Conservation (phyloP, 2,113 vertebrate genomes). For the Merops nubicus region DNA sequence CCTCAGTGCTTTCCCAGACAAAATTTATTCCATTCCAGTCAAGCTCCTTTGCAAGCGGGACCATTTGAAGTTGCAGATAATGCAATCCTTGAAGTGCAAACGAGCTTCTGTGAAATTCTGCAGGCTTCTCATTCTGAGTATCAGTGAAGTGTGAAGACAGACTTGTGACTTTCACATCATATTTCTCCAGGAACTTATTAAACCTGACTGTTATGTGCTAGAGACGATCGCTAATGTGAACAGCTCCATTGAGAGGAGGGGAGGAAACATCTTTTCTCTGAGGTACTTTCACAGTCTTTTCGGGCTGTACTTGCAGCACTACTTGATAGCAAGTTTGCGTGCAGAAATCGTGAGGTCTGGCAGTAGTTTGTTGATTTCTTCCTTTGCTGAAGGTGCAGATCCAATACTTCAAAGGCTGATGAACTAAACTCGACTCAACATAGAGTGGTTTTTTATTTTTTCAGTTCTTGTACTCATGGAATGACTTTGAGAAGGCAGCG, state of each 20-base stretch:
- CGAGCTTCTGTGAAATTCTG: not conserved
- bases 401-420: not conserved
- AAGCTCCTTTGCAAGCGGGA: not conserved
- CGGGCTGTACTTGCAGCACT: not conserved
- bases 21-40: not conserved
- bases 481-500: not conserved
- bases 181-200: not conserved
- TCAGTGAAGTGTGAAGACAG: not conserved
- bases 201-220: not conserved
- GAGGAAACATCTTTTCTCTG: not conserved
- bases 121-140: not conserved
- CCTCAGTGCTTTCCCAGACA: not conserved
- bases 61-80: not conserved
- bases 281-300: not conserved
- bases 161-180: not conserved
- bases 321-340: not conserved
- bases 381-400: not conserved
- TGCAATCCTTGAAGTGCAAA: not conserved
- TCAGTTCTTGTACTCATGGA: not conserved
- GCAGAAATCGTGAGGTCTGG: not conserved
- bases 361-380: not conserved
- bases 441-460: not conserved
- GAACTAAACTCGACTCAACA: not conserved
- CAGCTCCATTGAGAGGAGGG: not conserved
- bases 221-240: not conserved